A percentile compares a stretch with the other conserved stretches of the same genome.
These are phyloP conservation scores for Mesoligia furuncula DNA, from an alignment of 2,888 invertebrate species.

Conservation along the genomic window DNA sequence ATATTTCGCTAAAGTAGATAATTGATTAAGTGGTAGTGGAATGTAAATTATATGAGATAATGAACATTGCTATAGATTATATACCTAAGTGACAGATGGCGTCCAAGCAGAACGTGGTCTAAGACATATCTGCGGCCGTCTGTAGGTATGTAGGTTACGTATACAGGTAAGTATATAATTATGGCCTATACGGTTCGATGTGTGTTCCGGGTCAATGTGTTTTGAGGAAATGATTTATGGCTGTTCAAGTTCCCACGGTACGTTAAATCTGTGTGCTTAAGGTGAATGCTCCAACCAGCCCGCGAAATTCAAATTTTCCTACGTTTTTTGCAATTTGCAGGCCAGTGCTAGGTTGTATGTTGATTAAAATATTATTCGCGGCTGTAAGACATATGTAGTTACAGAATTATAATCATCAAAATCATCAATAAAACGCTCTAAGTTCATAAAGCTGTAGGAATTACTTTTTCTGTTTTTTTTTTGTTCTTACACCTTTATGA, in stretches of 20 bases:
- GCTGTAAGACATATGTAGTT: too few species aligned
- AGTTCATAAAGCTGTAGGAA: too few species aligned
- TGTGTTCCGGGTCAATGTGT: constrained; percentile 43
- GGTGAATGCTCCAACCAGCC: too few species aligned
- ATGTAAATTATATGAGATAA: not conserved
- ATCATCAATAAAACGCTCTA: too few species aligned
- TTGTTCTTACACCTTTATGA: too few species aligned
- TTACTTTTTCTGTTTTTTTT: too few species aligned
- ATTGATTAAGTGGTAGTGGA: not conserved
- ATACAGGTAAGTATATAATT: not conserved
- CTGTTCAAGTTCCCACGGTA: constrained; percentile 1
- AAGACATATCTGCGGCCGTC: constrained; percentile 1
- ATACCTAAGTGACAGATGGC: not conserved
- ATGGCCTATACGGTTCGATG: constrained; percentile 18
- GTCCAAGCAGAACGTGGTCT: not conserved
- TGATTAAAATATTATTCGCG: too few species aligned
- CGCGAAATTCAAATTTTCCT: too few species aligned
- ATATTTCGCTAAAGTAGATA: not conserved
- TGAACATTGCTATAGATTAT: not conserved
- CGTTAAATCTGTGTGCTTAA: constrained; percentile 14
- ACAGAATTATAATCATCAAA: too few species aligned
- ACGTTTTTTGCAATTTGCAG: too few species aligned
- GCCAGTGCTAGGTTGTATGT: too few species aligned
- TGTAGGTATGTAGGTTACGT: not conserved
- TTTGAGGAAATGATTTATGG: constrained; percentile 39